These are phyloP conservation scores for Mus caroli DNA, from an alignment of 2,797 vertebrate species.

Conservation along the genomic window DNA sequence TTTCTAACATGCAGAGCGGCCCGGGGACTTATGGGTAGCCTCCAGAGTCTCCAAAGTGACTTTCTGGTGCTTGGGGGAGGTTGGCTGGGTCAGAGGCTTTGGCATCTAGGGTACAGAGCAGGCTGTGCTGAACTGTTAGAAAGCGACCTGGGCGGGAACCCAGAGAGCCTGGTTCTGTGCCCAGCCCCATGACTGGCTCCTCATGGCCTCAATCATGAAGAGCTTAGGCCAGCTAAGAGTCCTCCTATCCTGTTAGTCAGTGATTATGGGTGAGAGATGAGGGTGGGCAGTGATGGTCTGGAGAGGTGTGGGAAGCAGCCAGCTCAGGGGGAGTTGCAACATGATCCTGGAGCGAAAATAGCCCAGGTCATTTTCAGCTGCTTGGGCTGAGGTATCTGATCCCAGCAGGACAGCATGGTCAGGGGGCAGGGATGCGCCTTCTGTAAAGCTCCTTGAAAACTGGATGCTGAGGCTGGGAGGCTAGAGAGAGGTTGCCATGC, in stretches of 20 bases:
- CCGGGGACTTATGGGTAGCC: conserved; percentile 59
- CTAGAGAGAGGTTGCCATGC: conserved; percentile 62
- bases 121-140: conserved; percentile 71
- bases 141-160: conserved; percentile 65
- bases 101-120: conserved; percentile 77
- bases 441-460: conserved; percentile 77
- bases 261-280: conserved; percentile 47
- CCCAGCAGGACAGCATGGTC: conserved; percentile 77
- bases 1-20: conserved; percentile 49
- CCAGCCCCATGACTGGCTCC: conserved; percentile 55
- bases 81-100: conserved; percentile 72
- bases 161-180: conserved; percentile 73
- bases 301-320: conserved; percentile 77
- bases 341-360: conserved; percentile 84
- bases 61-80: conserved; percentile 66
- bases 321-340: conserved; percentile 82
- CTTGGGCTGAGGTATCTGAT: conserved; percentile 84
- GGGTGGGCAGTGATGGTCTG: conserved; percentile 59
- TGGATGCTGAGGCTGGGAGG: conserved; percentile 57
- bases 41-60: conserved; percentile 70
- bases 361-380: conserved; percentile 86
- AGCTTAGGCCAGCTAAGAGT: conserved; percentile 44
- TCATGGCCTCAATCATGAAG: conserved; percentile 34
- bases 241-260: conserved; percentile 31
- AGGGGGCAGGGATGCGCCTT: conserved; percentile 80